These are phyloP conservation scores for Lycocerus yunnanus DNA, from an alignment of 2,888 invertebrate genomes.

Conservation along the genomic window DNA sequence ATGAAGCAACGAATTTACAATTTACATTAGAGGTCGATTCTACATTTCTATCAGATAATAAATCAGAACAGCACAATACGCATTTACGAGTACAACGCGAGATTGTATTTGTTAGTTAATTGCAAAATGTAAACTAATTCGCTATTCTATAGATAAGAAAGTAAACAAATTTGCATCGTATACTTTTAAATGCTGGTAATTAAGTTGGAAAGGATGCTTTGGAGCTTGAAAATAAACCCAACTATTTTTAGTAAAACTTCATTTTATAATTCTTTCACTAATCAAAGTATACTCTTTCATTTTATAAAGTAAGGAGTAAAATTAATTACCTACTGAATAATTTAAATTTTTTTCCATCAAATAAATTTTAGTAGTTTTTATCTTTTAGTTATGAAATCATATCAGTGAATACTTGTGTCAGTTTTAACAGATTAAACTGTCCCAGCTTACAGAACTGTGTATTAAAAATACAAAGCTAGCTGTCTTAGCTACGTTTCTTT, in stretches of 20 bases:
- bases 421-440: too few relatives aligned
- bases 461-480: too few relatives aligned
- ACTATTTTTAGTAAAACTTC: not conserved
- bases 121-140: slow-evolving; percentile 11
- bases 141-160: slow-evolving; percentile 6
- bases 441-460: too few relatives aligned
- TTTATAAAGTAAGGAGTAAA: too few relatives aligned
- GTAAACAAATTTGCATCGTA: not conserved
- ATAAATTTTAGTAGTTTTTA: too few relatives aligned
- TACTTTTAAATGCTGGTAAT: not conserved
- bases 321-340: too few relatives aligned
- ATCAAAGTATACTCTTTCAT: too few relatives aligned
- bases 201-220: not conserved
- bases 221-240: not conserved
- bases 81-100: not conserved
- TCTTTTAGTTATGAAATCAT: too few relatives aligned
- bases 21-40: slow-evolving; percentile 12
- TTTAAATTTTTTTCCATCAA: too few relatives aligned
- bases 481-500: too few relatives aligned
- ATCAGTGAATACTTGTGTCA: too few relatives aligned
- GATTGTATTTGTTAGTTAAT: slow-evolving; percentile 11
- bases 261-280: not conserved
- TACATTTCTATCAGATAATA: slow-evolving; percentile 13
- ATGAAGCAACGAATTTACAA: slow-evolving; percentile 17
- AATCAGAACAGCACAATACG: slow-evolving; percentile 6